Conservation (phyloP, 2,113 vertebrate species). For the Solenodon paradoxus region DNA sequence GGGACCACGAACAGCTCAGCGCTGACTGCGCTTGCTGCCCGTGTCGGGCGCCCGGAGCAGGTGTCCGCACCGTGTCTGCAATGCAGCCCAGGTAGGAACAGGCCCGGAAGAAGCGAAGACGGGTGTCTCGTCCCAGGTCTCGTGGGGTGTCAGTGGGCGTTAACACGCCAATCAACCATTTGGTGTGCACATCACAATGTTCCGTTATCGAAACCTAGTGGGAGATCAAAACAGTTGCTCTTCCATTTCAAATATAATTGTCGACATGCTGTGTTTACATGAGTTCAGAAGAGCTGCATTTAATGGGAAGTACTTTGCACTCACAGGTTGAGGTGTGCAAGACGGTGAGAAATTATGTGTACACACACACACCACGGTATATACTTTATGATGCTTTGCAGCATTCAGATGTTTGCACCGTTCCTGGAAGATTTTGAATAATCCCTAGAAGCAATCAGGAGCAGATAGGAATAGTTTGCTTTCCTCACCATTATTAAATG, state of each 20-base stretch:
- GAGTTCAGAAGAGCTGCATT: not conserved
- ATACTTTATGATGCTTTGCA: not conserved
- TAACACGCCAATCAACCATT: too few relatives aligned
- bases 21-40: too few relatives aligned
- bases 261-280: not conserved
- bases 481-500: not conserved
- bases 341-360: too few relatives aligned
- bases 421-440: not conserved
- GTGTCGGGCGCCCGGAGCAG: too few relatives aligned
- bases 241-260: not conserved
- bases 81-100: too few relatives aligned
- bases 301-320: not conserved
- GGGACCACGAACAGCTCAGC: too few relatives aligned
- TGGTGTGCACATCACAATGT: too few relatives aligned
- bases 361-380: too few relatives aligned
- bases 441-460: not conserved
- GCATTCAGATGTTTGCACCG: not conserved
- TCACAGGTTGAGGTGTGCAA: rapidly evolving
- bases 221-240: not conserved
- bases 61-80: too few relatives aligned
- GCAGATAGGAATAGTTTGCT: not conserved
- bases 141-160: rapidly evolving
- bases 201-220: not conserved
- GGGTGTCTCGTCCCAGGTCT: too few relatives aligned
- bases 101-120: too few relatives aligned